Percentiles rank a stretch among this genome's conserved stretches.
Conservation (phyloP, 1,140 invertebrate genomes). For the Thaumatotibia leucotreta region DNA sequence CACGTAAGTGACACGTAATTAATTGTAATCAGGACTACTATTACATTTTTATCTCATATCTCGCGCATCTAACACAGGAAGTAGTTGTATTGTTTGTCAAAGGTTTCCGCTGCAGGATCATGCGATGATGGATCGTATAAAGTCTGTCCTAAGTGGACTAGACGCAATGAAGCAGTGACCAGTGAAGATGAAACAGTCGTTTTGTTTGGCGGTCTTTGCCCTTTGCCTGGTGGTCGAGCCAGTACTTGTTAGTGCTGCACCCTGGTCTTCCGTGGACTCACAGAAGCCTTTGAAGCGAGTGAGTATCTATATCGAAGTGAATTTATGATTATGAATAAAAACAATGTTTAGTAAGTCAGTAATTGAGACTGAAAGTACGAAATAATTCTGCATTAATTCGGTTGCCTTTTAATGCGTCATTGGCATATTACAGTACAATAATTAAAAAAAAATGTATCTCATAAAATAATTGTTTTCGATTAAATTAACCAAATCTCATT, state of each 20-base stretch:
- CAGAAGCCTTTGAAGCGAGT: slow-evolving; percentile 15
- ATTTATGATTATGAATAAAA: no score
- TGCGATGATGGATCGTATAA: slow-evolving; percentile 47
- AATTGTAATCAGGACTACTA: slow-evolving; percentile 41
- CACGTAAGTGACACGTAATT: slow-evolving; percentile 38
- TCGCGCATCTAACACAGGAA: slow-evolving; percentile 42
- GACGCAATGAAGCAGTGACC: slow-evolving; percentile 27
- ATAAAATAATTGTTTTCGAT: no score
- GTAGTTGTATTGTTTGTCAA: slow-evolving; percentile 55
- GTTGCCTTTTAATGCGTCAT: no score
- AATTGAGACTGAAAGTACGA: no score
- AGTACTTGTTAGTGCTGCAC: background rate
- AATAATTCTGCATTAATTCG: no score
- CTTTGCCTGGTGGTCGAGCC: slow-evolving; percentile 18
- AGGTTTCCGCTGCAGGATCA: slow-evolving; percentile 41
- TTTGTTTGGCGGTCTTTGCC: slow-evolving; percentile 39
- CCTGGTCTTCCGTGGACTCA: background rate
- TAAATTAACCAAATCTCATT: no score
- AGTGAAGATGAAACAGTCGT: slow-evolving; percentile 43
- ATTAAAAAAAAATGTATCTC: no score
- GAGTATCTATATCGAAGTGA: no score
- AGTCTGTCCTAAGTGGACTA: slow-evolving; percentile 18
- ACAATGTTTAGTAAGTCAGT: no score
- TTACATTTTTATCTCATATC: slow-evolving; percentile 27
- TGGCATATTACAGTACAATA: no score